These are phyloP conservation scores for Lordiphosa mommai DNA, from an alignment of 1,140 invertebrate species.

Conservation along the genomic window DNA sequence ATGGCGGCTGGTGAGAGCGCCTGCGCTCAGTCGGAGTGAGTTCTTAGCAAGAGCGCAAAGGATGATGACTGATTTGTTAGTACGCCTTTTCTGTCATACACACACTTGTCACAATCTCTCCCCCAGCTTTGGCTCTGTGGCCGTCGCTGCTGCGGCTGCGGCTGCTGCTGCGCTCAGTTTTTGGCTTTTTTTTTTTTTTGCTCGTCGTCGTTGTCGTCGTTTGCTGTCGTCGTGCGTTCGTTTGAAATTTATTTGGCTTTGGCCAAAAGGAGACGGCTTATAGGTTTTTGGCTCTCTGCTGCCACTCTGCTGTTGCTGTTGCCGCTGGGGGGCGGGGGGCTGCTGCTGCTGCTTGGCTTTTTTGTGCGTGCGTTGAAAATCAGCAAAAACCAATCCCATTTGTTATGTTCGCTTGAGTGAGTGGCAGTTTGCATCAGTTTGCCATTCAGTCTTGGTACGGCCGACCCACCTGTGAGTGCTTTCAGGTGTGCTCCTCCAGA, in stretches of 20 bases:
- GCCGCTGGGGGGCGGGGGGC: not conserved
- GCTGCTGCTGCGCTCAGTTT: slow-evolving; percentile 30
- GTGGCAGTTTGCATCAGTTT: slow-evolving; percentile 79
- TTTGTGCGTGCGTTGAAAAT: slow-evolving; percentile 70
- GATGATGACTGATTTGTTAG: slow-evolving; percentile 79
- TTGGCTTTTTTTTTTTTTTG: slow-evolving; percentile 66
- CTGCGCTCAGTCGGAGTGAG: slow-evolving; percentile 44
- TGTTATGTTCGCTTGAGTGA: slow-evolving; percentile 80
- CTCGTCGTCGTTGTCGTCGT: slow-evolving; percentile 30
- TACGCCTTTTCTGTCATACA: slow-evolving; percentile 79
- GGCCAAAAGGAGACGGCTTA: slow-evolving; percentile 79
- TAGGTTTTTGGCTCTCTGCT: slow-evolving; percentile 62
- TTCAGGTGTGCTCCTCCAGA: slow-evolving; percentile 33
- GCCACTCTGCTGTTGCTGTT: slow-evolving; percentile 18
- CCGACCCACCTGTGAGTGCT: slow-evolving; percentile 42
- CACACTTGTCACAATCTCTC: slow-evolving; percentile 66
- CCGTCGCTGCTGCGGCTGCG: slow-evolving; percentile 15
- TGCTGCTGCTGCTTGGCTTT: slow-evolving; percentile 19
- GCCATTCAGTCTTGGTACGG: slow-evolving; percentile 57
- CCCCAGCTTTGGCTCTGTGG: slow-evolving; percentile 14
- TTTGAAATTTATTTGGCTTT: slow-evolving; percentile 80
- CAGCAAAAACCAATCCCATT: slow-evolving; percentile 80
- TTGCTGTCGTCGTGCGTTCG: slow-evolving; percentile 49
- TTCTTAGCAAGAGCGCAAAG: slow-evolving; percentile 44
- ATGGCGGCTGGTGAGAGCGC: slow-evolving; percentile 43